Base-by-base conservation (phyloP, 2,797 vertebrate genomes). In the Luscinia luscinia region DNA sequence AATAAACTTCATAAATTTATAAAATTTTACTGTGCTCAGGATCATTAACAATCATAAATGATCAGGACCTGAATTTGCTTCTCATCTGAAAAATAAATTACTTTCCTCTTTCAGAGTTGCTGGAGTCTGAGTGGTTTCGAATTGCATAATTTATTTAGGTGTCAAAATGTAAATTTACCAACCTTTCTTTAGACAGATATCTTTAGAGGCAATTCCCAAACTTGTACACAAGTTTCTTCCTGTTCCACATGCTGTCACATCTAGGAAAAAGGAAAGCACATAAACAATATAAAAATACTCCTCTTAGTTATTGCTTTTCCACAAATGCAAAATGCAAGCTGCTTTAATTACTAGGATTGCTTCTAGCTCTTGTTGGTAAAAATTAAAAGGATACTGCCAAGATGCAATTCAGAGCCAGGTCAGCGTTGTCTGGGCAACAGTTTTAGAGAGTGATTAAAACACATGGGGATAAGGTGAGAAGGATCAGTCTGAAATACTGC, bases 41-140 rank as follows among this genome's bases (percentile, higher is more conserved):
- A 84, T 93, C 92, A 79, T 96, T 87, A 95, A 46, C 43, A 61
- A 28, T 62, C 64, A 41, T 84, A 88, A 94, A 88, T 41, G 40
- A 80, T 79, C 41, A 58, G 64, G 48, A 88, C 26, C 40, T 77
- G 48, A 76, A 73, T 67, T 94, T 83, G 9, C 55, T 67, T 91
- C 70, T 93, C 38, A 51, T 70, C 54, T 89, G 23, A 87, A 95
- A 89, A 74, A 89, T 68, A 22, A 94, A 89, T 70, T 36, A 52
- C 51, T 12, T 54, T 41, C 13, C 62, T 92, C 55, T 61, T 75
- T 48, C 24, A 48, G 48, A 76, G 27, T 19, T 90, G 28, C 75
- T 89, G 72, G 13, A 70, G 23, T 87, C 40, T 69, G 59, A 76
- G 27, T n/a, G 18, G 16, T 52, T 92, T 80, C 70, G 73, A 89